Base-by-base conservation (phyloP, 2,797 vertebrate species). In the Capromys pilorides region DNA sequence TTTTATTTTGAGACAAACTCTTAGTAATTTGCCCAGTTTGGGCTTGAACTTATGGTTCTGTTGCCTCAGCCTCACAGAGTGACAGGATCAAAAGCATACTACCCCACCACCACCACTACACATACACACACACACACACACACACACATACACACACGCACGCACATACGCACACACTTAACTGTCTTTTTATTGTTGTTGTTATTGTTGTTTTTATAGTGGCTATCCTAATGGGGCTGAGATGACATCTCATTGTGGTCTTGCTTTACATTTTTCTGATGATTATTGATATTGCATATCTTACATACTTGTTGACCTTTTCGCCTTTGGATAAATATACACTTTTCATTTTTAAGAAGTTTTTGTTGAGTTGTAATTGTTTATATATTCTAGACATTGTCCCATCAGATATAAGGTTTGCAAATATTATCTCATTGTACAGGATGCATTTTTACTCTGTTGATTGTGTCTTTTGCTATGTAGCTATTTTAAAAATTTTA, bases 321-420 rank as follows among this genome's bases (percentile, higher is more conserved):
- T 62, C 62, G 45, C 71, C 41, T 78, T 90, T 81, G 28, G 73
- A 94, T 73, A 79, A 96, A 93, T 79, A 14, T 51, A 59, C 73
- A 51, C 69, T 93, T 28, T 26, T 21, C 19, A 57, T 45, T 94
- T 93, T 86, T 59, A 9, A 62, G 73, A 59, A 75, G 57, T 28
- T 57, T 89, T 95, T 92, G 61, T 86, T 91, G 69, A 49, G 26
- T 88, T 91, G n/a, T 83, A 73, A 51, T 89, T 88, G 18, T 93
- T 96, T 78, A 33, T 62, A 41, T 90, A 86, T 75, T 94, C 11
- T 57, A 28, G 62, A 73, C 93, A 89, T 49, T 89, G 93, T 88
- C 7, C 4, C 86, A 79, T 73, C 77, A 77, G 54, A 89, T 86
- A 75, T 1, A 88, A 12, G 57, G 36, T 54, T 89, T 71, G 22